These are phyloP conservation scores for Chiloscyllium punctatum DNA, from an alignment of 2,797 vertebrate species.

Conservation along the genomic window DNA sequence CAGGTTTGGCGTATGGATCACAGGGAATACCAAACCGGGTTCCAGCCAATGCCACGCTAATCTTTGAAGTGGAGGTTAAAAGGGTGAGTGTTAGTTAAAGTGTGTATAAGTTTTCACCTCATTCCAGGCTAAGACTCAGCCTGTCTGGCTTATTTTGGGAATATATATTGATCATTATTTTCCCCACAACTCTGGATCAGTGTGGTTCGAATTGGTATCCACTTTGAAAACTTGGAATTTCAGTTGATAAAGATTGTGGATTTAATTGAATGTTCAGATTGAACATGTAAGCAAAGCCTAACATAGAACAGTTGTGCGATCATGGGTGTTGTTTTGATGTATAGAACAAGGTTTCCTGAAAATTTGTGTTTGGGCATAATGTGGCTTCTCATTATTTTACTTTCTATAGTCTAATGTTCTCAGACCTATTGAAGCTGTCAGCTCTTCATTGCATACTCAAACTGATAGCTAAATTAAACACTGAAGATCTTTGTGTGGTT, in stretches of 20 bases:
- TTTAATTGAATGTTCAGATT: not conserved
- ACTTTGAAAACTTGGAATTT: not conserved
- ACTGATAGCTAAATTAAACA: not conserved
- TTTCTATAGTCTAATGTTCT: not conserved
- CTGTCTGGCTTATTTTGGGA: not conserved
- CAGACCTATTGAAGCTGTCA: not conserved
- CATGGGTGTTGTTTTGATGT: not conserved
- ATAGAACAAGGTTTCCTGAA: not conserved
- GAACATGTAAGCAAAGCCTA: not conserved
- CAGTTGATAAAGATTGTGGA: not conserved
- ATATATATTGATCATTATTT: not conserved
- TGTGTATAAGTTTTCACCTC: not conserved
- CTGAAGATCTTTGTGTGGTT: not conserved
- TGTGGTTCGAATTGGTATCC: too few relatives aligned
- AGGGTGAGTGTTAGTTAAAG: constrained; percentile 61
- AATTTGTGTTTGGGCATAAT: not conserved
- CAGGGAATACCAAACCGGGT: constrained; percentile 72
- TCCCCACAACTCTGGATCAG: not conserved
- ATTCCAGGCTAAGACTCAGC: not conserved
- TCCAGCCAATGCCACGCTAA: constrained; percentile 70
- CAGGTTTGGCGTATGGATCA: constrained; percentile 67
- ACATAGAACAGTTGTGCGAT: not conserved
- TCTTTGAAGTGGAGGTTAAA: constrained; percentile 79
- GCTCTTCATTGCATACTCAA: not conserved
- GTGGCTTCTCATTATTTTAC: not conserved